Base-by-base conservation (phyloP, 2,797 vertebrate genomes). In the Trematomus bernacchii region DNA sequence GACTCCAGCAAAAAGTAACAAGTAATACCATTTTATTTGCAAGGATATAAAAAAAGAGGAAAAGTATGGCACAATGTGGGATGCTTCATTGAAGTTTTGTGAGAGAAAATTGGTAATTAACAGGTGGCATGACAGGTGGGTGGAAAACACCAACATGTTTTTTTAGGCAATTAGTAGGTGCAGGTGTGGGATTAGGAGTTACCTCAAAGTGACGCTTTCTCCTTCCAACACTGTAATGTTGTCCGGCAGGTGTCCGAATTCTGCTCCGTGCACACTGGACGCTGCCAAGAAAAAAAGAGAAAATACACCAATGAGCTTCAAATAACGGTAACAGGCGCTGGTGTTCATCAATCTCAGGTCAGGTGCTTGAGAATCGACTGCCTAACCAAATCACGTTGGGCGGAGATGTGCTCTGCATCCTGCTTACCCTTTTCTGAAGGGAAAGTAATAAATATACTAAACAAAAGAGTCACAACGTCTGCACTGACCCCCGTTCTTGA, bases 191-290 rank as follows among this genome's bases (percentile, higher is more conserved):
- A 80, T 89, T 66, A 84, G 66, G 73, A 67, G 85, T 93, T 93
- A 97, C 97, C 97, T 97, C 92, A 98, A 93, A 79, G 95, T 95
- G 88, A 97, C 96, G 42, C 94, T 97, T 73, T 97, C 95, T 19
- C 97, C 97, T 92, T 98, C 96, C 67, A 96, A 90, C 70, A 97
- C 97, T 0, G 97, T 98, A 88, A 98, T 97, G 93, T 98, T 98
- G 92, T 97, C 97, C 1, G 96, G 96, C 33, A 95, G 94, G 83
- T 96, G 95, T 90, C 90, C 93, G 87, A 96, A 95, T 85, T 98
- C 97, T 40, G 94, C 93, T 74, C 94, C 95, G 55, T 88, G 91
- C 62, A 94, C 94, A 19, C 94, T 90, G 86, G 95, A 92, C 43
- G 95, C 97, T 97, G 93, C 87, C 85, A 89, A 90, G 84, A 37